Evolutionary conservation across 2,888 invertebrate genomes (phyloP).

Genomic region (Chorisops tibialis): DNA sequence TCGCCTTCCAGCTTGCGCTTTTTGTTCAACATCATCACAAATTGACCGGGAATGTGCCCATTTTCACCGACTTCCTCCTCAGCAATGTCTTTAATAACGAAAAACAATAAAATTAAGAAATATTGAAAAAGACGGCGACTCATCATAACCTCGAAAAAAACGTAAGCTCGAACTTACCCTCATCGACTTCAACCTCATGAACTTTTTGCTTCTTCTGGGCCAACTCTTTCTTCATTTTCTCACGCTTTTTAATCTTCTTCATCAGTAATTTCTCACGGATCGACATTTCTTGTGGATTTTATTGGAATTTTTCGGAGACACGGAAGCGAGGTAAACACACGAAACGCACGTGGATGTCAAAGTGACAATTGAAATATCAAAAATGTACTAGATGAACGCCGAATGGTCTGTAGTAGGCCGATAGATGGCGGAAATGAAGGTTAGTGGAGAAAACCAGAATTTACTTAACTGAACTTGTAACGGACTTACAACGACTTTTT

Average conservation of each 20-base stretch:
- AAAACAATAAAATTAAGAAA: not conserved
- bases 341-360: slow-evolving; percentile 19
- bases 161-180: slow-evolving; percentile 9
- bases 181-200: slow-evolving; percentile 37
- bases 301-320: not conserved
- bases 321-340: not conserved
- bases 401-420: too few species aligned
- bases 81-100: not conserved
- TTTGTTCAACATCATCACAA: slow-evolving; percentile 9
- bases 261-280: slow-evolving; percentile 65
- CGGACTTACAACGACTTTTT: too few species aligned
- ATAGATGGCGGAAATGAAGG: not conserved
- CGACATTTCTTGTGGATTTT: slow-evolving; percentile 41
- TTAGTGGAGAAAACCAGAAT: not conserved
- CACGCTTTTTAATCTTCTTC: slow-evolving; percentile 74
- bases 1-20: slow-evolving; percentile 36
- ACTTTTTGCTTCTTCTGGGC: slow-evolving; percentile 59
- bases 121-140: not conserved
- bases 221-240: slow-evolving; percentile 66
- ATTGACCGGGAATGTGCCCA: slow-evolving; percentile 15
- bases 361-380: not conserved
- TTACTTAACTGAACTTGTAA: too few species aligned
- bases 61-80: not conserved
- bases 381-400: slow-evolving; percentile 7
- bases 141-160: not conserved